phyloP scores from a whole-genome alignment of 1,140 invertebrate species.

The Polyergus mexicanus region DNA sequence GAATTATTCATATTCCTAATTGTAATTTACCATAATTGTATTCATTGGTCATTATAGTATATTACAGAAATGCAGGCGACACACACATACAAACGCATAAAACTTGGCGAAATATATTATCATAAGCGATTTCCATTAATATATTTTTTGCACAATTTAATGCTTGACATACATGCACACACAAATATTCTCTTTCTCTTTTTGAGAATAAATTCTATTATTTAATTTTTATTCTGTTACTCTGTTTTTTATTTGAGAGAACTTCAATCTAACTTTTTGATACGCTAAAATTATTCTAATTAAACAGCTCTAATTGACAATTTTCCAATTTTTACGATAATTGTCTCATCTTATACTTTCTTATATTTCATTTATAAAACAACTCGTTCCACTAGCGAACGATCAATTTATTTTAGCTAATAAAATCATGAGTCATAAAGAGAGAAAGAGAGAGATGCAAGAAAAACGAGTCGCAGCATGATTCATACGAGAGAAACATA shows the following conservation, averaged over 20 bases:
- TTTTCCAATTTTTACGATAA: not conserved
- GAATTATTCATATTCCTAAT: slow-evolving; percentile 37
- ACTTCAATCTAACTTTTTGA: not conserved
- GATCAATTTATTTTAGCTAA: slow-evolving; percentile 51
- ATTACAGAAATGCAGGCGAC: slow-evolving; percentile 2
- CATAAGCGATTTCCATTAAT: not conserved
- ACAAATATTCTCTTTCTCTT: not conserved
- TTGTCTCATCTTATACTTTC: not conserved
- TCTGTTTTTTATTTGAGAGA: not conserved
- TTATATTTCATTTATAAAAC: slow-evolving; percentile 5
- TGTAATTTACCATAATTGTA: not conserved
- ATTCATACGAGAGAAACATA: slow-evolving; percentile 27
- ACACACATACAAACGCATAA: not conserved
- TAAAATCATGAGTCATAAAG: slow-evolving; percentile 56
- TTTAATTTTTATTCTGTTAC: slow-evolving; percentile 11
- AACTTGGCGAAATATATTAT: not conserved
- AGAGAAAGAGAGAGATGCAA: not conserved
- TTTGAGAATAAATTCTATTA: slow-evolving; percentile 6
- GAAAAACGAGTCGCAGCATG: not conserved
- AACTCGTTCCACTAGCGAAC: slow-evolving; percentile 23
- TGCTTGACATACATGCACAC: not conserved
- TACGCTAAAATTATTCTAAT: not conserved
- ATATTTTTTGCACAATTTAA: slow-evolving; percentile 33
- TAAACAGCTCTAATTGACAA: slow-evolving; percentile 1
- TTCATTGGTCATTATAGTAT: not conserved